A percentile compares a stretch with the other conserved stretches of the same genome.
Conservation (phyloP, 2,888 invertebrate genomes). For the Crepidodera aurea region DNA sequence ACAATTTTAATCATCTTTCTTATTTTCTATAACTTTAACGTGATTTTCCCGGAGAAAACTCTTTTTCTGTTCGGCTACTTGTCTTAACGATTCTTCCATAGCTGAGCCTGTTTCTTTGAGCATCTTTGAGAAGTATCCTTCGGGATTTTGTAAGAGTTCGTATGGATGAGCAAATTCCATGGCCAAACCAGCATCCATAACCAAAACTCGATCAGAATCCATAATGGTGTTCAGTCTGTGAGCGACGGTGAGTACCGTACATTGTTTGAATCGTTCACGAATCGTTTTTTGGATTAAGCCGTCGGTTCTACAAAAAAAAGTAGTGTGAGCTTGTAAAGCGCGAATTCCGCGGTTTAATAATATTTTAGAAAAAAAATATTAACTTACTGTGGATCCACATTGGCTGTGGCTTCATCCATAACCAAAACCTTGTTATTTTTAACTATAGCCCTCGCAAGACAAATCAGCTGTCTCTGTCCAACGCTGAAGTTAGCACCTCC, state of each 20-base stretch:
- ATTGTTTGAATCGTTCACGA: constrained; percentile 21
- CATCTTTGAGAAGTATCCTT: constrained; percentile 55
- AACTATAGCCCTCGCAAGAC: constrained; percentile 88
- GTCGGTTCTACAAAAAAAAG: constrained; percentile 12
- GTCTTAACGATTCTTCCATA: constrained; percentile 50
- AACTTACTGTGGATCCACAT: constrained; percentile 71
- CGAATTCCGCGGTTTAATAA: no score
- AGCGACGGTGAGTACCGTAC: constrained; percentile 19
- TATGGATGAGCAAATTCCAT: constrained; percentile 66
- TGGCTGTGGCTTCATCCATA: constrained; percentile 92
- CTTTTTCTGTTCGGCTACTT: constrained; percentile 42
- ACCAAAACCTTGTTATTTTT: constrained; percentile 80
- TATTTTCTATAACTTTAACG: no score
- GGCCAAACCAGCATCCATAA: constrained; percentile 66
- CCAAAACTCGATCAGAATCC: constrained; percentile 72
- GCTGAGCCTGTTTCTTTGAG: constrained; percentile 56
- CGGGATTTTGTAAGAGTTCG: constrained; percentile 53
- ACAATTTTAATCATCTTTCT: no score
- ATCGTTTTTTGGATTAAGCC: constrained; percentile 13
- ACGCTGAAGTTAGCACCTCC: constrained; percentile 87
- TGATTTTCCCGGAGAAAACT: no score
- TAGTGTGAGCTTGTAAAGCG: no score
- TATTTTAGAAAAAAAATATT: no score
- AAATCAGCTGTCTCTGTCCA: constrained; percentile 88
- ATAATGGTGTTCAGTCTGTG: constrained; percentile 21